phyloP scores from a whole-genome alignment of 92 coral and sea anemone genomes.

The Phenganax subtilis region DNA sequence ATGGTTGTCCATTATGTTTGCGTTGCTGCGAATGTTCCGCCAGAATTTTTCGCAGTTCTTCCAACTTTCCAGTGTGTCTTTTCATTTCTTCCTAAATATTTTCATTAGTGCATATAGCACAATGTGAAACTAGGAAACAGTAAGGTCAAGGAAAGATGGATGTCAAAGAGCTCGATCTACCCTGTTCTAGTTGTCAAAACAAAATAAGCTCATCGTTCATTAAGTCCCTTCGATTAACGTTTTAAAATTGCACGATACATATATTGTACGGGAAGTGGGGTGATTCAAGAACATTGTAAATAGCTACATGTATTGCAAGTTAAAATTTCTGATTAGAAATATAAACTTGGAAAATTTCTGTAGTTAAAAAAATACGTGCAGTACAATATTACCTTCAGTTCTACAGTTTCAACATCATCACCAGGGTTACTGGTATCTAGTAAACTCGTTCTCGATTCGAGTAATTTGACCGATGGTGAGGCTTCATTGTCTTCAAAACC shows the following conservation, averaged over 20 bases:
- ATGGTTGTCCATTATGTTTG: background rate
- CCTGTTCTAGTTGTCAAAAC: no score
- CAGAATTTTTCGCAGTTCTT: conserved; percentile 12
- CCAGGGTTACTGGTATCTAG: background rate
- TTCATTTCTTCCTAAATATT: conserved; percentile 4
- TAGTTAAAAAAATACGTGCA: no score
- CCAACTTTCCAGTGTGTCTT: background rate
- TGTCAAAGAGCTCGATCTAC: no score
- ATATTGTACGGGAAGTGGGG: no score
- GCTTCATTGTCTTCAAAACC: background rate
- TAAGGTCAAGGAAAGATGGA: background rate
- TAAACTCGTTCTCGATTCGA: conserved; percentile 3
- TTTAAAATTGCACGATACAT: no score
- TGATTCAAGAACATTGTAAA: no score
- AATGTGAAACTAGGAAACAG: background rate
- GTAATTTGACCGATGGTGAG: background rate
- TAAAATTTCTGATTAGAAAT: background rate
- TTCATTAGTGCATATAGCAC: background rate
- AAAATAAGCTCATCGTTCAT: no score
- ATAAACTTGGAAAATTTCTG: background rate
- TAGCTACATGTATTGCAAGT: background rate
- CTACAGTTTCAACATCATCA: conserved; percentile 9
- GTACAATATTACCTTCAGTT: conserved; percentile 8
- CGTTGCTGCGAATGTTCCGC: background rate
- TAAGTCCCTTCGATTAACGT: no score